These are phyloP conservation scores for Cryptoblepharus egeriae DNA, from an alignment of 2,797 vertebrate species.

Conservation along the genomic window DNA sequence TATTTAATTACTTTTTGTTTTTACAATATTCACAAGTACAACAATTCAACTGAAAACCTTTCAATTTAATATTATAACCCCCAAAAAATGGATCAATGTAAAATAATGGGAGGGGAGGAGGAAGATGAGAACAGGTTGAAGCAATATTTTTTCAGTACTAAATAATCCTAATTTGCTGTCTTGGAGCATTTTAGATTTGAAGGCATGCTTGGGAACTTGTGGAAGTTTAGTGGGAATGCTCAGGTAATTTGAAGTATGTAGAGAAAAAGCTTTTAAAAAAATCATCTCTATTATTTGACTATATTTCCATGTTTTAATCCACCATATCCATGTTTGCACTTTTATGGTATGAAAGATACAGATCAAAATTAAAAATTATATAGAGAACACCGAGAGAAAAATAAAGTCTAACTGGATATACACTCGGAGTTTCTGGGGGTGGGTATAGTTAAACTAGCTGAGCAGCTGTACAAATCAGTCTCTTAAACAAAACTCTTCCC, in stretches of 20 bases:
- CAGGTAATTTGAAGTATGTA: background rate
- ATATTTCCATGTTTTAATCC: background rate
- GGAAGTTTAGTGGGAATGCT: background rate
- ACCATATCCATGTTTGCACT: background rate
- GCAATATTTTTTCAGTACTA: background rate
- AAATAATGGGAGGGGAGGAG: too few species aligned
- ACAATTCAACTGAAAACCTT: background rate
- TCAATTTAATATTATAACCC: background rate
- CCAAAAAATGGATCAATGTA: background rate
- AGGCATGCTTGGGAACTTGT: background rate
- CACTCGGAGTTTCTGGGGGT: constrained; percentile 54
- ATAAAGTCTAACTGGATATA: constrained; percentile 36
- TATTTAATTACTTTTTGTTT: background rate
- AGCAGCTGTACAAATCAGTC: constrained; percentile 63
- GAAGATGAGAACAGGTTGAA: background rate
- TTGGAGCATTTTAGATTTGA: background rate
- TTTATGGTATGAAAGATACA: background rate
- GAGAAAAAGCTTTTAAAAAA: background rate
- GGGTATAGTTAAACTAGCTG: constrained; percentile 64
- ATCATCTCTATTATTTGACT: background rate
- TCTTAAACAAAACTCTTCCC: constrained; percentile 59
- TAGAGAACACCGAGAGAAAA: constrained; percentile 53
- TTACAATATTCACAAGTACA: background rate
- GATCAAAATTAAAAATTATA: background rate
- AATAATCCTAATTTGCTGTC: background rate